These are phyloP conservation scores for Cydia splendana DNA, from an alignment of 1,140 invertebrate genomes.

Conservation along the genomic window DNA sequence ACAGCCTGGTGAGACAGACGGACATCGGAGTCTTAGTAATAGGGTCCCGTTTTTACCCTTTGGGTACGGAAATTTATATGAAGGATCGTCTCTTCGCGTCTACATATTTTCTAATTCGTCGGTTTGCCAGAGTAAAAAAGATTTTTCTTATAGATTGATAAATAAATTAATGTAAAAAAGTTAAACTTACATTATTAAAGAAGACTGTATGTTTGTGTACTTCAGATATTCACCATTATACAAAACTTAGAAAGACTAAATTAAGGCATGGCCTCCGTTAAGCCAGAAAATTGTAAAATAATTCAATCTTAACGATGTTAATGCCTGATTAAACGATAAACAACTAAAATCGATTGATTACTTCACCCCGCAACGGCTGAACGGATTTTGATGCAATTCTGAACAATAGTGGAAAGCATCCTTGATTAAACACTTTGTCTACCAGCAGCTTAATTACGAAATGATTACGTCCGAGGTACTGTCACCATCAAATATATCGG, in stretches of 20 bases:
- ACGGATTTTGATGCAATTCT: neutral
- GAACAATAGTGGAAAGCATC: conserved; percentile 14
- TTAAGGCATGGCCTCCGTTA: neutral
- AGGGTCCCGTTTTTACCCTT: too few species aligned
- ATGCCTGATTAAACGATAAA: neutral
- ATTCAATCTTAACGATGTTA: neutral
- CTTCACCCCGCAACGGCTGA: conserved; percentile 1
- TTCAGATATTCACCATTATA: too few species aligned
- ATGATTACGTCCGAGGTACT: neutral
- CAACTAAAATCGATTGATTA: conserved; percentile 5
- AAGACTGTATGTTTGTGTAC: too few species aligned
- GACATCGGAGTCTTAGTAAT: too few species aligned
- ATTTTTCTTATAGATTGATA: too few species aligned
- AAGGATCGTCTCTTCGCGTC: too few species aligned
- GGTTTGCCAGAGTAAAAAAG: too few species aligned
- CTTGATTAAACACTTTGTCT: neutral
- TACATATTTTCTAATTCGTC: too few species aligned
- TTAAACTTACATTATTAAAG: too few species aligned
- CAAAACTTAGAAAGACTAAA: neutral
- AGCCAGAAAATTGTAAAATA: neutral
- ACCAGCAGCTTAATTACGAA: neutral
- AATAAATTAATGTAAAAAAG: too few species aligned
- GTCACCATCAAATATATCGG: neutral
- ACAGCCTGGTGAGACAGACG: too few species aligned
- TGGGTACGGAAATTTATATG: too few species aligned